Base-by-base conservation (phyloP, 2,888 invertebrate genomes). In the Apotomis turbidana region DNA sequence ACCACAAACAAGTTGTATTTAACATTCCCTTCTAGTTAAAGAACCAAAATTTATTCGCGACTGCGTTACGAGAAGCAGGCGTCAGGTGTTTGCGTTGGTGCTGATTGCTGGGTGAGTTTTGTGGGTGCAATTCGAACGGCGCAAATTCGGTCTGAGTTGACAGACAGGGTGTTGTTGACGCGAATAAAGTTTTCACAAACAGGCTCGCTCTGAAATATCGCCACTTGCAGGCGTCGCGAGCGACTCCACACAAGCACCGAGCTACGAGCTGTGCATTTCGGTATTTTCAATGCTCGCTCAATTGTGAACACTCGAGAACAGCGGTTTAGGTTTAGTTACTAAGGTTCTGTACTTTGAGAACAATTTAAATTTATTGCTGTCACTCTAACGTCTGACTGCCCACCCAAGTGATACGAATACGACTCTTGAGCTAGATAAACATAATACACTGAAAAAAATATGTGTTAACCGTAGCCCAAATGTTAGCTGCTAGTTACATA, bases 101-200 rank as follows among this genome's bases (percentile, higher is more conserved):
- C 72, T 76, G 74, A 77, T 79, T 76, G 79, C 77, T 77, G 68
- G 76, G 72, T 72, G 78, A 79, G 80, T 83, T 80, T 80, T 78
- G 74, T 81, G 80, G 80, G 78, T 82, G 78, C 79, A 78, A 80
- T 79, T 80, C 78, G 80, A 78, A 78, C 69, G 55, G 67, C 74
- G 77, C 80, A 78, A 80, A 80, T 81, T 83, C 80, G 78, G 80
- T 81, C 80, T 78, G 77, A 81, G 82, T 81, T 87, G 87, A 87
- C 87, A 86, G 86, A 85, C 85, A 86, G 82, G 79, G 78, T 79
- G 78, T 80, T 83, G 84, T 85, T 85, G 83, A 87, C 81, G 85
- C 81, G 85, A 87, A 87, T 86, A 89, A 88, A 90, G 86, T 89
- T 89, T 88, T 87, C 87, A 85, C 86, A 85, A 86, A 86, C 86